Evolutionary conservation across 2,888 invertebrate species (phyloP), one percentile per base, ranked within the genome.

Genomic region (Ichneumon xanthorius): DNA sequence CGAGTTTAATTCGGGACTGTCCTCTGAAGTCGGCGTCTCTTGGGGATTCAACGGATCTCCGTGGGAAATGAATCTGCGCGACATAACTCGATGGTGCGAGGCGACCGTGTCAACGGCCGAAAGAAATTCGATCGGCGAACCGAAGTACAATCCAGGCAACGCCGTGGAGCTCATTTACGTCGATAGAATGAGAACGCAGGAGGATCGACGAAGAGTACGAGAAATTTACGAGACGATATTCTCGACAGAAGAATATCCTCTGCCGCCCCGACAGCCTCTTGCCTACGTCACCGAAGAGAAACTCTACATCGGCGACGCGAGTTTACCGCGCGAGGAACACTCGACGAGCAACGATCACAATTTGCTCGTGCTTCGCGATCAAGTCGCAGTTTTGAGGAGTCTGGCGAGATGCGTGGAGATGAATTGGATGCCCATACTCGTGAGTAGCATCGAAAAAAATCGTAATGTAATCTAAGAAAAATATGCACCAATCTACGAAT

Each of bases 51-150:
- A 95, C 91, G 99, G 99, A 0, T 96, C 97, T 0, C 99, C 99
- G 0, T 99, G 98, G 97, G 99, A 99, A 94, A 98, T 99, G 95
- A 99, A 99, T 94, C 95, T 99, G 68, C 96, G 99, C 90, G 99
- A 99, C 93, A 95, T 99, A 88, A 96, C 97, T 82, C 96, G 99
- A 88, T 99, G 99, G 99, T 98, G 98, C 92, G 97, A 98, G 90
- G 96, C 97, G 0, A 95, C 97, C 0, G 93, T 96, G 45, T 94
- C 94, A 78, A 67, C 84, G 26, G 86, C 83, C 5, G 26, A 78
- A 45, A 73, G 37, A 4, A 45, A 79, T 30, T 61, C 58, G 5
- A n/a, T 22, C 9, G 26, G 58, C 11, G 22, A 71, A 2, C 50
- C 84, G 5, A 50, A 19, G 4, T 90, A 94, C 55, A 94, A 94